phyloP scores from a whole-genome alignment of 2,113 vertebrate species.

The Pionites leucogaster region DNA sequence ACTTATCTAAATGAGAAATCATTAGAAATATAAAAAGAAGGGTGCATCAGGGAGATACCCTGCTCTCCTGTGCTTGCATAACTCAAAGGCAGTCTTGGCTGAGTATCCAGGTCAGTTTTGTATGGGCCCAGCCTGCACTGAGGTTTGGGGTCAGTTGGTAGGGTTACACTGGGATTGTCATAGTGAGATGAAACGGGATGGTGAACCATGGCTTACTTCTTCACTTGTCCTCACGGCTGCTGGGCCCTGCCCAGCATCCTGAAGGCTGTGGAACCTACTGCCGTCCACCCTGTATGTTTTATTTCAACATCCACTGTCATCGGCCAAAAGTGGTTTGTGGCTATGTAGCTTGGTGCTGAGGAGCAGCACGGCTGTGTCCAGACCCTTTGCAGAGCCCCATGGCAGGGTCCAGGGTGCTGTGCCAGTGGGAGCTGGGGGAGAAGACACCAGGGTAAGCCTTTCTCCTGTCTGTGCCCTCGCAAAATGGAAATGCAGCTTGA shows the following conservation, averaged over 20 bases:
- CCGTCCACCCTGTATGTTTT: fast-evolving
- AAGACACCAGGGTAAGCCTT: not conserved
- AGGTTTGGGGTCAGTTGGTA: not conserved
- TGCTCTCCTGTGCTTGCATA: not conserved
- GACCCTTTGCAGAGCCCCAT: not conserved
- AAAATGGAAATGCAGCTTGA: conserved; percentile 44
- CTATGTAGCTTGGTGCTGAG: fast-evolving
- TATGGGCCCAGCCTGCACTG: not conserved
- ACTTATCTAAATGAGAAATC: not conserved
- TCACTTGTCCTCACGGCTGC: not conserved
- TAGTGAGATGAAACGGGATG: not conserved
- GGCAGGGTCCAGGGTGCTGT: fast-evolving
- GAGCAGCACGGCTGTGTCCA: fast-evolving
- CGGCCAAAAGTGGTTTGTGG: fast-evolving
- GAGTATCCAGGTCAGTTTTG: fast-evolving
- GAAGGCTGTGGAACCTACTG: not conserved
- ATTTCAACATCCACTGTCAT: not conserved
- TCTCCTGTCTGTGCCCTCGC: not conserved
- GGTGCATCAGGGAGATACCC: not conserved
- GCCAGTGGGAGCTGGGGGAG: not conserved
- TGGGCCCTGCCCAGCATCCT: not conserved
- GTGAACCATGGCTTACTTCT: not conserved
- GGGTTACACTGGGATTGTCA: not conserved
- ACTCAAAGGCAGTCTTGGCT: not conserved
- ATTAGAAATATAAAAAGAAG: not conserved